These are phyloP conservation scores for Cyprinella venusta DNA, from an alignment of 2,797 vertebrate species.

Conservation along the genomic window DNA sequence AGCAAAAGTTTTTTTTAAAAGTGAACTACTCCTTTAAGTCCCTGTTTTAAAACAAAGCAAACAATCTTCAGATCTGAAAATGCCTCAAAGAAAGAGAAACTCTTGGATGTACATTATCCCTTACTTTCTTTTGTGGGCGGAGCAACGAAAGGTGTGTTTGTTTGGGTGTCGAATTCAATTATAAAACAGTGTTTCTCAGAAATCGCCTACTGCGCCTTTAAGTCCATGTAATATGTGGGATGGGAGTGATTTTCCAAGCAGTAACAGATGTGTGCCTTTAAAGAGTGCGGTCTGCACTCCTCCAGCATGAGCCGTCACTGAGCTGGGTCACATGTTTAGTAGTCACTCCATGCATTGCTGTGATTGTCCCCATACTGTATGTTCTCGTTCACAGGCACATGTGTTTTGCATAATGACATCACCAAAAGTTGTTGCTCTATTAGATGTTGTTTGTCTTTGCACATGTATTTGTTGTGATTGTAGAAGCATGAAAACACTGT, in stretches of 20 bases:
- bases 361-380: constrained; percentile 3
- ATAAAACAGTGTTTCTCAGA: not conserved
- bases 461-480: constrained; percentile 67
- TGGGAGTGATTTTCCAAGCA: not conserved
- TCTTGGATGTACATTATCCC: too few species aligned
- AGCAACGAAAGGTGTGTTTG: not conserved
- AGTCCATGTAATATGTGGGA: not conserved
- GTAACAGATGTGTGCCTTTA: constrained; percentile 29
- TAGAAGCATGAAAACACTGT: constrained; percentile 80
- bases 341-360: constrained; percentile 12
- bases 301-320: constrained; percentile 11
- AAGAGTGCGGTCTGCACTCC: constrained; percentile 1
- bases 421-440: constrained; percentile 69
- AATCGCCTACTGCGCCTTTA: not conserved
- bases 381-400: constrained; percentile 38
- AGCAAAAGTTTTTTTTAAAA: too few species aligned
- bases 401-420: constrained; percentile 60
- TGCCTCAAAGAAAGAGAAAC: not conserved
- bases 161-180: not conserved
- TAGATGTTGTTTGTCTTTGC: constrained; percentile 71
- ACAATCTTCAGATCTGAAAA: not conserved
- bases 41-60: not conserved
- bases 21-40: not conserved
- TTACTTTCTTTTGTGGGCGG: too few species aligned
- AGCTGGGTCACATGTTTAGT: not conserved